A percentile compares a stretch with the other conserved stretches of the same genome.
These are phyloP conservation scores for Drosophila eugracilis DNA, from an alignment of 1,140 invertebrate species.

Conservation along the genomic window DNA sequence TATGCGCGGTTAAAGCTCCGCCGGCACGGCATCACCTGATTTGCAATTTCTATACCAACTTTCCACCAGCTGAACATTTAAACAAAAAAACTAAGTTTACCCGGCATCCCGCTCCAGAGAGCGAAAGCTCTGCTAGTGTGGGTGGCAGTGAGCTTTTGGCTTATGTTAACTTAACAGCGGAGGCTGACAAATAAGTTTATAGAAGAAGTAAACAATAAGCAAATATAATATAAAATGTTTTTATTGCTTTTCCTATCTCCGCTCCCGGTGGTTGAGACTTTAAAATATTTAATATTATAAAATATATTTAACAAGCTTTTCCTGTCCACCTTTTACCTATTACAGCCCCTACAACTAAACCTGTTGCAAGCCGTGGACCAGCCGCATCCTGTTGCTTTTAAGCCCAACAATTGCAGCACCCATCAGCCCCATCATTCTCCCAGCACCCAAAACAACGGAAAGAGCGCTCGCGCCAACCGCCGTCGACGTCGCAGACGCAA, in stretches of 20 bases:
- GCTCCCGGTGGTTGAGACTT: too few species aligned
- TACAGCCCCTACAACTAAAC: constrained; percentile 43
- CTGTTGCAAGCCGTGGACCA: constrained; percentile 70
- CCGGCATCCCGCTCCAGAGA: constrained; percentile 26
- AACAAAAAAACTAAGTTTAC: constrained; percentile 5
- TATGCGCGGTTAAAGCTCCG: constrained; percentile 51
- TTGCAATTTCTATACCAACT: constrained; percentile 70
- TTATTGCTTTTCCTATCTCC: too few species aligned
- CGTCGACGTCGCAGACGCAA: constrained; percentile 78
- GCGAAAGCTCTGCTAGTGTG: constrained; percentile 1
- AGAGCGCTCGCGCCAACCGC: constrained; percentile 67
- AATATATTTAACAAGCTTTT: neutral
- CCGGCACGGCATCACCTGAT: constrained; percentile 77
- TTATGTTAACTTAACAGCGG: constrained; percentile 3
- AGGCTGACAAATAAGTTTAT: neutral
- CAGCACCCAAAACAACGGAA: constrained; percentile 65
- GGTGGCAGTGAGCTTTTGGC: constrained; percentile 11
- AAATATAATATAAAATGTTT: too few species aligned
- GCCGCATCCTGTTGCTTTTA: constrained; percentile 68
- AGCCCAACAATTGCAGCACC: constrained; percentile 44
- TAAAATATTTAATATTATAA: neutral
- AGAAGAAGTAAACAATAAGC: too few species aligned
- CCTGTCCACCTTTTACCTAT: neutral
- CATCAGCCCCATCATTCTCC: constrained; percentile 36
- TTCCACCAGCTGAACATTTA: constrained; percentile 36